These are phyloP conservation scores for Parochlus steinenii DNA, from an alignment of 2,888 invertebrate species.

Conservation along the genomic window DNA sequence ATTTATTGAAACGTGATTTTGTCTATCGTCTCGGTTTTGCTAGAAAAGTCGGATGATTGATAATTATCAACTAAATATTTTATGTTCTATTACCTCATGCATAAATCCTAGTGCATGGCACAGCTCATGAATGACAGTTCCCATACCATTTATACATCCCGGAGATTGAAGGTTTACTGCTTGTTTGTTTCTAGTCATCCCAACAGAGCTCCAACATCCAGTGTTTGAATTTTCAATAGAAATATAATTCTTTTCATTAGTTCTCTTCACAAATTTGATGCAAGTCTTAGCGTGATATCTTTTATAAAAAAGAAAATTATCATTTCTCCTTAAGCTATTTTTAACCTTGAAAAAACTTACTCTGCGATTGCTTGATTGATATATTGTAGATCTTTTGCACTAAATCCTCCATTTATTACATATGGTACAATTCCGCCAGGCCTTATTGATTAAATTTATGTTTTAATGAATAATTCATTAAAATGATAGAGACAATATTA, in stretches of 20 bases:
- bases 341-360: neutral
- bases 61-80: too few species aligned
- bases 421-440: conserved; percentile 49
- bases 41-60: too few species aligned
- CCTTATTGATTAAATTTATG: too few species aligned
- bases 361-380: neutral
- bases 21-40: conserved; percentile 54
- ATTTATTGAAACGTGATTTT: conserved; percentile 41
- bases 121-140: conserved; percentile 55
- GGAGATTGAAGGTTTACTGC: conserved; percentile 46
- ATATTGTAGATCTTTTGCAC: conserved; percentile 17
- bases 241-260: conserved; percentile 44
- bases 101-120: conserved; percentile 57
- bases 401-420: conserved; percentile 46
- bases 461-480: neutral
- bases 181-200: conserved; percentile 35
- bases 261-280: conserved; percentile 40
- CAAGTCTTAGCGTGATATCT: too few species aligned
- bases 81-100: too few species aligned
- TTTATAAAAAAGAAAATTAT: too few species aligned
- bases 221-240: conserved; percentile 41
- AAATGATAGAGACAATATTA: neutral
- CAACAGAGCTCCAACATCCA: conserved; percentile 63
- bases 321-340: too few species aligned
- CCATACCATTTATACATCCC: conserved; percentile 46